A percentile compares a stretch with the other conserved stretches of the same genome.
Evolutionary conservation across 1,140 invertebrate species (phyloP).

Genomic region (Orius insidiosus): DNA sequence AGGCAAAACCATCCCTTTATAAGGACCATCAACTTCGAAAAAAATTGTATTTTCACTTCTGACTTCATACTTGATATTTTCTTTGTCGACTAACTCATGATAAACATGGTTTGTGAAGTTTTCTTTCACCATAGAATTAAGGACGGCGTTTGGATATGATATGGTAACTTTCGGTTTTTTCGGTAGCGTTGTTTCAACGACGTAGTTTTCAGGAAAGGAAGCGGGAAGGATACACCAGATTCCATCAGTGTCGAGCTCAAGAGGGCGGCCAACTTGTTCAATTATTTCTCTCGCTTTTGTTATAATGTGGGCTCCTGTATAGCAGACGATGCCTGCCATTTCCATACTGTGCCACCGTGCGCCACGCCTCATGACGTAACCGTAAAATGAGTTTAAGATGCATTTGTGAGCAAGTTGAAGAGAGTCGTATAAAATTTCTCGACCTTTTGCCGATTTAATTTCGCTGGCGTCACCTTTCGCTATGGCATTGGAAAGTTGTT

Average conservation of each 20-base stretch:
- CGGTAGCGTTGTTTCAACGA: conserved; percentile 63
- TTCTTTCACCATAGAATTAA: conserved; percentile 96
- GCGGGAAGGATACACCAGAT: conserved; percentile 97
- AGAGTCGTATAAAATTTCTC: conserved; percentile 93
- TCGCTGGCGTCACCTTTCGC: conserved; percentile 74
- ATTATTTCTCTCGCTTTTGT: conserved; percentile 89
- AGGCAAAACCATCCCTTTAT: conserved; percentile 93
- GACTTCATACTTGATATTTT: conserved; percentile 54
- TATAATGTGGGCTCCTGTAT: conserved; percentile 96
- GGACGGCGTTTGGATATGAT: conserved; percentile 90
- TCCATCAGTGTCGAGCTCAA: conserved; percentile 97
- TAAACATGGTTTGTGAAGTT: conserved; percentile 95
- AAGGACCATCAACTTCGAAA: conserved; percentile 97
- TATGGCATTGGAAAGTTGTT: conserved; percentile 67
- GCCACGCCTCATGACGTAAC: conserved; percentile 98
- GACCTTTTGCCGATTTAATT: conserved; percentile 81
- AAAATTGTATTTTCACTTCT: conserved; percentile 94
- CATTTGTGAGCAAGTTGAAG: conserved; percentile 97
- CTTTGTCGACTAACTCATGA: conserved; percentile 67
- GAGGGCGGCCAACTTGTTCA: conserved; percentile 74
- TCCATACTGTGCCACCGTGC: conserved; percentile 99
- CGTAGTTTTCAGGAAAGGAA: conserved; percentile 90
- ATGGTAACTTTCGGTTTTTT: conserved; percentile 80
- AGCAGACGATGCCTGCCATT: conserved; percentile 98
- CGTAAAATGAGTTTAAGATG: conserved; percentile 99